phyloP scores from a whole-genome alignment of 23 tunicate genomes.

The Ciona savignyi region DNA sequence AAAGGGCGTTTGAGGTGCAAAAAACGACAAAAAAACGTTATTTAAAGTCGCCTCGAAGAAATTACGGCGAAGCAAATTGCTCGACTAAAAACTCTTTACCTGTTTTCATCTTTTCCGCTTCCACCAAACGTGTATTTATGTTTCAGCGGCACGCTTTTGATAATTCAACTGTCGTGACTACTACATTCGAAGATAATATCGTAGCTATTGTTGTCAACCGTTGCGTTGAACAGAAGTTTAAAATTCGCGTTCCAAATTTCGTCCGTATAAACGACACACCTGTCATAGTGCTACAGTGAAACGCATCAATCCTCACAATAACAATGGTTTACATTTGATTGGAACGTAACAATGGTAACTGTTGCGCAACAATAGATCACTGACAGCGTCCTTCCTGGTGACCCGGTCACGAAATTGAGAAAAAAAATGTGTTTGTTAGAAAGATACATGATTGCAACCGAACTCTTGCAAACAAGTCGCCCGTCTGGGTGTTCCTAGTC shows the following conservation, averaged over 20 bases:
- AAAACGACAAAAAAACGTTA: no score
- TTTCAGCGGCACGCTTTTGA: no score
- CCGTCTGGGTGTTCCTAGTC: background rate
- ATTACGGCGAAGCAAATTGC: no score
- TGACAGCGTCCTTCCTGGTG: background rate
- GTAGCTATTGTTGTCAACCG: background rate
- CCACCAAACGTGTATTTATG: no score
- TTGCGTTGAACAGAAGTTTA: background rate
- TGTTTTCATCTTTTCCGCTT: no score
- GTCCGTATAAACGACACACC: background rate
- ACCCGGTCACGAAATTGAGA: background rate
- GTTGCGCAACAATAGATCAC: background rate
- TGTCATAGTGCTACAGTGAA: background rate
- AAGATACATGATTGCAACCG: background rate
- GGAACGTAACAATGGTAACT: background rate
- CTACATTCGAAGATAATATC: no score
- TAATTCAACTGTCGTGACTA: no score
- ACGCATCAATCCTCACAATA: background rate
- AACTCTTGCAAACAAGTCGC: background rate
- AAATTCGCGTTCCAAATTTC: background rate
- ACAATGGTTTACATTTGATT: background rate
- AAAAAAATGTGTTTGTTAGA: background rate
- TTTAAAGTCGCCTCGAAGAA: no score
- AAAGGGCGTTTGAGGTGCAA: no score
- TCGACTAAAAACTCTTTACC: no score